These are phyloP conservation scores for Leucozona laternaria DNA, from an alignment of 2,888 invertebrate genomes.

Conservation along the genomic window DNA sequence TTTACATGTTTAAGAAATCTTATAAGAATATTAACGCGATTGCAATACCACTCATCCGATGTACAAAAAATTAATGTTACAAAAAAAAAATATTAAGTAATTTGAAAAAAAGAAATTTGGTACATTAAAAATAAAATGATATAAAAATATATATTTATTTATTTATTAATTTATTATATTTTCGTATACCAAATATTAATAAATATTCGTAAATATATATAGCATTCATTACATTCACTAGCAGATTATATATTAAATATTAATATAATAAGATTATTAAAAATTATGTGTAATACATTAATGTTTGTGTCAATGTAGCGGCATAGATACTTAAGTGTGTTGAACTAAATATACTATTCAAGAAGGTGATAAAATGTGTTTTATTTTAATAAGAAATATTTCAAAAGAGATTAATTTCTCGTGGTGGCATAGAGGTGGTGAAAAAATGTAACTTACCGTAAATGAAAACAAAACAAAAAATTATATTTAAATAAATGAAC, in stretches of 20 bases:
- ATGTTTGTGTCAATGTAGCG: slow-evolving; percentile 62
- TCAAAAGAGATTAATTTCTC: not conserved
- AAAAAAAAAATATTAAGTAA: slow-evolving; percentile 37
- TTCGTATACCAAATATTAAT: slow-evolving; percentile 64
- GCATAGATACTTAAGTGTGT: slow-evolving; percentile 45
- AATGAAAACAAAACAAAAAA: slow-evolving; percentile 1
- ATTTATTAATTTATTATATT: slow-evolving; percentile 67
- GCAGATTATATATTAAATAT: slow-evolving; percentile 79
- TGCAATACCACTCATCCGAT: slow-evolving; percentile 80
- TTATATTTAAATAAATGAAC: not conserved
- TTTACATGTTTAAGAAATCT: slow-evolving; percentile 51
- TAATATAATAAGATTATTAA: slow-evolving; percentile 77
- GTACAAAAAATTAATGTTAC: slow-evolving; percentile 57
- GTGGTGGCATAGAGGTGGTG: not conserved
- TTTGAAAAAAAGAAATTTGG: slow-evolving; percentile 66
- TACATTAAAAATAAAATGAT: slow-evolving; percentile 67
- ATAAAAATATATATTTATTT: slow-evolving; percentile 61
- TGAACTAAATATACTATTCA: slow-evolving; percentile 18
- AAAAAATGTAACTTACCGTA: slow-evolving; percentile 27
- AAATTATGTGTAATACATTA: slow-evolving; percentile 38
- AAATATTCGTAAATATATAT: slow-evolving; percentile 82
- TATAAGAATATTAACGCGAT: slow-evolving; percentile 42
- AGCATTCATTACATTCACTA: slow-evolving; percentile 84
- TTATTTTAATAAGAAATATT: not conserved
- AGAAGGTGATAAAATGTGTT: not conserved